Conservation (phyloP, 2,113 vertebrate genomes). For the Microtus richardsoni region DNA sequence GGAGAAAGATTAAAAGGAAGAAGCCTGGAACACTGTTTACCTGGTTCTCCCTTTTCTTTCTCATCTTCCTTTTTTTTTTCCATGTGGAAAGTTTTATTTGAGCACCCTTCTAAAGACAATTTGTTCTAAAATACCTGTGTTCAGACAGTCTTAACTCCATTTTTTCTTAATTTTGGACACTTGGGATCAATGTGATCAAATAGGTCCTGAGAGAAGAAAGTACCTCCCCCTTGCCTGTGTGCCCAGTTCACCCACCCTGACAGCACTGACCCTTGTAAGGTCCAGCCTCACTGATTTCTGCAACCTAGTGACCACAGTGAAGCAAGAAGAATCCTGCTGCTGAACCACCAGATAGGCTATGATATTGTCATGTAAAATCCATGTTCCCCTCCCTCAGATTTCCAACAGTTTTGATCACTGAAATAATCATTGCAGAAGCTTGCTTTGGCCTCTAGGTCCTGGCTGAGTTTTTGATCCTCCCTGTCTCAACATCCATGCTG, state of each 20-base stretch:
- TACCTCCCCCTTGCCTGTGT: not conserved
- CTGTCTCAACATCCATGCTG: not conserved
- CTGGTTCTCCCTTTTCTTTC: not conserved
- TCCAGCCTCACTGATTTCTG: not conserved
- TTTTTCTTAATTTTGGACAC: slow-evolving; percentile 16
- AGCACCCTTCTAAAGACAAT: not conserved
- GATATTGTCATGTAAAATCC: not conserved
- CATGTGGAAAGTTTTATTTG: not conserved
- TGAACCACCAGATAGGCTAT: not conserved
- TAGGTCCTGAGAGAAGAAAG: slow-evolving; percentile 20
- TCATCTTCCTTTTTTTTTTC: not conserved
- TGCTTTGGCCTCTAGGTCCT: not conserved
- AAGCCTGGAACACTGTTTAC: not conserved
- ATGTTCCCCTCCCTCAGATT: not conserved
- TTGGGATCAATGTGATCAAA: not conserved
- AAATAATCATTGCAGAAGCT: not conserved
- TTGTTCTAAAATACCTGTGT: not conserved
- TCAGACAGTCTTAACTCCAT: not conserved
- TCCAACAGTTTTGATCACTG: not conserved
- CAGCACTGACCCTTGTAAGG: not conserved
- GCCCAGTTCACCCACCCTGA: no score
- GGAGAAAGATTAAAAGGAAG: not conserved
- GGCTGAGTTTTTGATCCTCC: not conserved
- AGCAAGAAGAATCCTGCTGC: not conserved
- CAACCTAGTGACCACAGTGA: not conserved